phyloP scores from a whole-genome alignment of 2,113 vertebrate genomes.

The Rhinoptilus africanus region DNA sequence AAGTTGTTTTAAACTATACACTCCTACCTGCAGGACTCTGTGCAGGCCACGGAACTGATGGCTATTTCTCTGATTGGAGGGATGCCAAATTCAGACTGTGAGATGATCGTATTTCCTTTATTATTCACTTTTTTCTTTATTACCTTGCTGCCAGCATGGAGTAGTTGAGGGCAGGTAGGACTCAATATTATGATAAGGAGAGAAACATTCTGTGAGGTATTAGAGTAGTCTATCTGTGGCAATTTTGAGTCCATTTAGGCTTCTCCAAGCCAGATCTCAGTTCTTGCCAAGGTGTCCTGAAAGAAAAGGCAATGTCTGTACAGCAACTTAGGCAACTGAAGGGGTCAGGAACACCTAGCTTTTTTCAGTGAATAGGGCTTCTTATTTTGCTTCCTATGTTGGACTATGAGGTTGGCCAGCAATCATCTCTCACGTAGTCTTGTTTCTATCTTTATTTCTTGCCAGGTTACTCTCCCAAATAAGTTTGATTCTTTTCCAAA shows the following conservation, averaged over 20 bases:
- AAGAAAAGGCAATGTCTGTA: background rate
- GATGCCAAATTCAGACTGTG: background rate
- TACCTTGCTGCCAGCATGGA: background rate
- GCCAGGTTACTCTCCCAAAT: background rate
- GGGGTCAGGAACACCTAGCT: background rate
- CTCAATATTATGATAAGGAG: background rate
- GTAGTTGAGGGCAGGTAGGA: background rate
- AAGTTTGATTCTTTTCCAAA: background rate
- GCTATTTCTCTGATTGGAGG: background rate
- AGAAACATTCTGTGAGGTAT: background rate
- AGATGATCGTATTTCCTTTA: background rate
- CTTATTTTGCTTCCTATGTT: background rate
- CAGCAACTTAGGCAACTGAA: background rate
- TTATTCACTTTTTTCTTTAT: background rate
- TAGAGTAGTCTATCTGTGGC: background rate
- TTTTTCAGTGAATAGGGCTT: background rate
- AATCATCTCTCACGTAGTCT: background rate
- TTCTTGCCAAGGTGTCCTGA: background rate
- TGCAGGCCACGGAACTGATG: background rate
- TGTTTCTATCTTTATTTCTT: conserved; percentile 21
- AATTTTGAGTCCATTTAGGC: background rate
- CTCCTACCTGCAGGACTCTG: background rate
- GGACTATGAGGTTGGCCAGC: background rate
- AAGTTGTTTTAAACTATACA: background rate
- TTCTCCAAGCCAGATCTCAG: background rate